phyloP scores from a whole-genome alignment of 2,113 vertebrate genomes.

The Todiramphus saurophagus region DNA sequence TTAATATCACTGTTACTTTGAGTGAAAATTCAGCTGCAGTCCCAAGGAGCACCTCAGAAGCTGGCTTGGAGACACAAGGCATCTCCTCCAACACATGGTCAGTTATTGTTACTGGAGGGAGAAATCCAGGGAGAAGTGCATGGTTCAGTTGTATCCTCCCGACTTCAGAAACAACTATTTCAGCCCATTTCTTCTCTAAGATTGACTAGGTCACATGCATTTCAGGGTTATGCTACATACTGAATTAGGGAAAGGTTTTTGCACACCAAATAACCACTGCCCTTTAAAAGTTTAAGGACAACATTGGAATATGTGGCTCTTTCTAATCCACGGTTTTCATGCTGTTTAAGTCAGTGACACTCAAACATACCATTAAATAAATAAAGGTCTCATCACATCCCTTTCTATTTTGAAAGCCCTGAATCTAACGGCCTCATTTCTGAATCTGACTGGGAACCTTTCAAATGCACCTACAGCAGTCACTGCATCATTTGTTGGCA shows the following conservation, averaged over 20 bases:
- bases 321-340: not conserved
- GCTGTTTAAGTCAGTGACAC: not conserved
- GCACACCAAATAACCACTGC: not conserved
- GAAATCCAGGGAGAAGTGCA: not conserved
- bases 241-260: not conserved
- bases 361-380: conserved; percentile 27
- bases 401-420: not conserved
- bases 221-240: not conserved
- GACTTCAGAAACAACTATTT: not conserved
- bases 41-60: not conserved
- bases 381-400: not conserved
- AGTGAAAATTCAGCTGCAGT: not conserved
- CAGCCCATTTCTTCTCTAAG: not conserved
- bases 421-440: conserved; percentile 26
- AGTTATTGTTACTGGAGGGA: not conserved
- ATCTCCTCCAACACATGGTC: not conserved
- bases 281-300: not conserved
- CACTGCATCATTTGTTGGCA: conserved; percentile 41
- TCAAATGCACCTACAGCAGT: not conserved
- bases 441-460: not conserved
- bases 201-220: not conserved
- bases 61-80: not conserved
- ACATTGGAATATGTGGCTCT: not conserved
- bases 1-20: not conserved
- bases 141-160: not conserved